These are phyloP conservation scores for Ormyrus labotus DNA, from an alignment of 2,888 invertebrate species.

Conservation along the genomic window DNA sequence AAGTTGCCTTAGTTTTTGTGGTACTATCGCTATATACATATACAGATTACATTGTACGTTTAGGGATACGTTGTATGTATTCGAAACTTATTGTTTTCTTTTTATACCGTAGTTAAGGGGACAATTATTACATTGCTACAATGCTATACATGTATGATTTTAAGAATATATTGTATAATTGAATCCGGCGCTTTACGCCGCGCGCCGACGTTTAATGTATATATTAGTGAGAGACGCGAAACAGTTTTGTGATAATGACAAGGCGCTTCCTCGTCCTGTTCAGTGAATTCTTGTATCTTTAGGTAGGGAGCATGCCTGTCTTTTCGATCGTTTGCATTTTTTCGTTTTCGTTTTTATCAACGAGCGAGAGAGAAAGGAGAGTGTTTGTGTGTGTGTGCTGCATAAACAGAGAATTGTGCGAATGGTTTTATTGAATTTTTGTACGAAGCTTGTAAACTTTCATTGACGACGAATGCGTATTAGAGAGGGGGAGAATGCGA, in stretches of 20 bases:
- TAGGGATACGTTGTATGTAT: slow-evolving; percentile 45
- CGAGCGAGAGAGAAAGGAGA: no score
- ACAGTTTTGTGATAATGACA: slow-evolving; percentile 47
- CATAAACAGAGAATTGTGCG: background rate
- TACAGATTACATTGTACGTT: slow-evolving; percentile 8
- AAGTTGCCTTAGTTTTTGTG: slow-evolving; percentile 55
- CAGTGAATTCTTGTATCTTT: background rate
- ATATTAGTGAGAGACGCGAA: slow-evolving; percentile 11
- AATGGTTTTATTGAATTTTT: slow-evolving; percentile 14
- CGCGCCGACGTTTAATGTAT: slow-evolving; percentile 8
- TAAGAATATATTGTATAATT: no score
- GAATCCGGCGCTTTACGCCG: background rate
- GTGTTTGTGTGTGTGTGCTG: background rate
- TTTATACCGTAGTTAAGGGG: slow-evolving; percentile 50
- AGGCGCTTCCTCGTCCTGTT: slow-evolving; percentile 34
- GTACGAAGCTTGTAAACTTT: background rate
- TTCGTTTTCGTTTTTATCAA: no score
- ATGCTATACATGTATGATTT: background rate
- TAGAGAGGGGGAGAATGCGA: no score
- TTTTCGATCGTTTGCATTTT: no score
- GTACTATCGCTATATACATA: slow-evolving; percentile 44
- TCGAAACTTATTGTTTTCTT: slow-evolving; percentile 35
- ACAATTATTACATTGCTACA: slow-evolving; percentile 36
- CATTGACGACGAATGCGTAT: background rate
- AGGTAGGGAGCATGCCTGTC: background rate